A percentile compares a stretch with the other conserved stretches of the same genome.
These are phyloP conservation scores for Sander lucioperca DNA, from an alignment of 2,113 vertebrate species.

Conservation along the genomic window DNA sequence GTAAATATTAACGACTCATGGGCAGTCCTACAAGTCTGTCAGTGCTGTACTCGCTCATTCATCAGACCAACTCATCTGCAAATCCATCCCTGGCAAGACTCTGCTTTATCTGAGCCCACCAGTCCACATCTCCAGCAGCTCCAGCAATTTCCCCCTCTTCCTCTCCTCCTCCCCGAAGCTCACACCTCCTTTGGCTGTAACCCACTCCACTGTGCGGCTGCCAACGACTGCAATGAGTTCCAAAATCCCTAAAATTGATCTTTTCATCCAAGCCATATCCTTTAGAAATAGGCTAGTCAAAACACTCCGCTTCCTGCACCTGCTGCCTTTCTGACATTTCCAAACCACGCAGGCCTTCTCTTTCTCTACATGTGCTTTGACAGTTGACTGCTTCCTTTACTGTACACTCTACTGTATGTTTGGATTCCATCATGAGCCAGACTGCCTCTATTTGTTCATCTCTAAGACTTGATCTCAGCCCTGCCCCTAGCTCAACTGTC, in stretches of 20 bases:
- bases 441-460: background rate
- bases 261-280: slow-evolving; percentile 63
- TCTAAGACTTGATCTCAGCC: background rate
- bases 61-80: slow-evolving; percentile 75
- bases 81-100: slow-evolving; percentile 74
- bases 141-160: slow-evolving; percentile 24
- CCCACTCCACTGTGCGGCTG: slow-evolving; percentile 62
- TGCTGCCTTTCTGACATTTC: slow-evolving; percentile 31
- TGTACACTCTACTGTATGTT: background rate
- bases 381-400: background rate
- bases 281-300: slow-evolving; percentile 57
- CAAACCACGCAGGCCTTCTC: background rate
- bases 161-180: slow-evolving; percentile 49
- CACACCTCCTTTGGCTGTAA: slow-evolving; percentile 70
- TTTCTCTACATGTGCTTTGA: background rate
- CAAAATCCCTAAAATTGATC: slow-evolving; percentile 67
- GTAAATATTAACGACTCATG: slow-evolving; percentile 74
- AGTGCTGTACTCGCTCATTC: slow-evolving; percentile 63
- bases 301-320: slow-evolving; percentile 40
- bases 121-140: slow-evolving; percentile 69
- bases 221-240: slow-evolving; percentile 59
- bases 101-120: slow-evolving; percentile 74
- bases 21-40: slow-evolving; percentile 71
- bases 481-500: slow-evolving; percentile 8
- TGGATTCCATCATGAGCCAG: slow-evolving; percentile 1